Percentiles rank a stretch among this genome's conserved stretches.
Evolutionary conservation across 1,140 invertebrate species (phyloP).

Genomic region (Leptinotarsa undecemlineata): DNA sequence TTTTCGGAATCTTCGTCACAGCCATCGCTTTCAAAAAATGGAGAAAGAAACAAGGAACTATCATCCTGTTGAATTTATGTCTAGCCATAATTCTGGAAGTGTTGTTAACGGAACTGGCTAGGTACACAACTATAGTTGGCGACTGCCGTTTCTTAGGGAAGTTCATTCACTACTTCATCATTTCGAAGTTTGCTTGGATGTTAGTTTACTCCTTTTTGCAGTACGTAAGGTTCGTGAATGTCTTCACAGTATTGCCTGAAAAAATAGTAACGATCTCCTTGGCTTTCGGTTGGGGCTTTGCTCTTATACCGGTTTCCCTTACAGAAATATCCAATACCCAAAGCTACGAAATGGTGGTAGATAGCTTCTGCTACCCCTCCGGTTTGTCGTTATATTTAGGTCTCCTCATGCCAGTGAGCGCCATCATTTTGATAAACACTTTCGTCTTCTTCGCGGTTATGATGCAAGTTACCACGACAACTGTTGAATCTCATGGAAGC

Average conservation of each 20-base stretch:
- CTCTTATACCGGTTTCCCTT: slow-evolving; percentile 39
- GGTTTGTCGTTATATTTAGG: slow-evolving; percentile 59
- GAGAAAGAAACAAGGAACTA: slow-evolving; percentile 64
- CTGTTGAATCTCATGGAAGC: slow-evolving; percentile 56
- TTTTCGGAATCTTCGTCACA: slow-evolving; percentile 63
- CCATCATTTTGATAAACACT: slow-evolving; percentile 61
- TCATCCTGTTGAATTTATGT: slow-evolving; percentile 64
- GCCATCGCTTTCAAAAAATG: slow-evolving; percentile 61
- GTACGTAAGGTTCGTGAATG: slow-evolving; percentile 64
- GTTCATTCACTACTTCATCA: slow-evolving; percentile 63
- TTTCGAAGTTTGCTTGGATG: slow-evolving; percentile 69
- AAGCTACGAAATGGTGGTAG: slow-evolving; percentile 54
- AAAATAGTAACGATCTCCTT: slow-evolving; percentile 48
- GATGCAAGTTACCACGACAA: slow-evolving; percentile 58
- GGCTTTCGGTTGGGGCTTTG: slow-evolving; percentile 49
- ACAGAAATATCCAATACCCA: slow-evolving; percentile 53
- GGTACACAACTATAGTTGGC: slow-evolving; percentile 47
- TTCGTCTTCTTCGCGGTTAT: slow-evolving; percentile 61
- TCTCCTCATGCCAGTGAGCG: slow-evolving; percentile 60
- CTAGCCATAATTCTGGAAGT: slow-evolving; percentile 62
- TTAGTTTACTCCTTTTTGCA: slow-evolving; percentile 65
- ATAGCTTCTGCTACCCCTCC: slow-evolving; percentile 61
- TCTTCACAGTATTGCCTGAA: slow-evolving; percentile 57
- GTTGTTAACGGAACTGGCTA: slow-evolving; percentile 60
- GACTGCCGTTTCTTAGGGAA: slow-evolving; percentile 59